phyloP scores from a whole-genome alignment of 2,888 invertebrate genomes.

The Dendrolimus pini region DNA sequence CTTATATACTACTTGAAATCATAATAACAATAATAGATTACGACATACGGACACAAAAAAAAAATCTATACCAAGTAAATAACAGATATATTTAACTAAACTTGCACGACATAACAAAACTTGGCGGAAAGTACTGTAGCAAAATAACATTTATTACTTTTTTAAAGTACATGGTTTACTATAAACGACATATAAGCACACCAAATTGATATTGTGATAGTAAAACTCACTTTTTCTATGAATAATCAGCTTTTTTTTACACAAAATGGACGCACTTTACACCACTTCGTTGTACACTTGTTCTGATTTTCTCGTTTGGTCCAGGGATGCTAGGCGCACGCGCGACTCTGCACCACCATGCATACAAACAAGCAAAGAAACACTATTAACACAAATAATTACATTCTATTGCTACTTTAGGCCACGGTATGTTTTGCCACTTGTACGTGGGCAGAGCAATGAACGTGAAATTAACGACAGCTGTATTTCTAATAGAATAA shows the following conservation, averaged over 20 bases:
- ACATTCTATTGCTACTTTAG: constrained; percentile 25
- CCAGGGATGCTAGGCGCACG: constrained; percentile 64
- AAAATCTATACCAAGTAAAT: no score
- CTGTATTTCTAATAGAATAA: constrained; percentile 3
- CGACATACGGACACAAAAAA: no score
- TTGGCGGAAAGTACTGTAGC: no score
- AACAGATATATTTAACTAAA: no score
- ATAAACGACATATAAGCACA: no score
- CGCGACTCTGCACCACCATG: constrained; percentile 37
- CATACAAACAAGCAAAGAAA: constrained; percentile 25
- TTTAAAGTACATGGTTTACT: no score
- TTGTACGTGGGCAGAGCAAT: neutral
- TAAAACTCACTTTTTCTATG: constrained; percentile 45
- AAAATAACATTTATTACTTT: no score
- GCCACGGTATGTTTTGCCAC: neutral
- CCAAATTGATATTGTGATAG: neutral
- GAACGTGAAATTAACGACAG: no score
- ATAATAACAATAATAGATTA: no score
- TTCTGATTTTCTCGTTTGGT: constrained; percentile 36
- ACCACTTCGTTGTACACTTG: constrained; percentile 56
- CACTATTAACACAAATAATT: neutral
- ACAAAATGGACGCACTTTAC: constrained; percentile 59
- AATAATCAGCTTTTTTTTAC: constrained; percentile 34
- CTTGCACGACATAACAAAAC: no score
- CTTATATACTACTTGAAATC: no score